phyloP scores from a whole-genome alignment of 2,113 vertebrate species.

The Pollachius pollachius region DNA sequence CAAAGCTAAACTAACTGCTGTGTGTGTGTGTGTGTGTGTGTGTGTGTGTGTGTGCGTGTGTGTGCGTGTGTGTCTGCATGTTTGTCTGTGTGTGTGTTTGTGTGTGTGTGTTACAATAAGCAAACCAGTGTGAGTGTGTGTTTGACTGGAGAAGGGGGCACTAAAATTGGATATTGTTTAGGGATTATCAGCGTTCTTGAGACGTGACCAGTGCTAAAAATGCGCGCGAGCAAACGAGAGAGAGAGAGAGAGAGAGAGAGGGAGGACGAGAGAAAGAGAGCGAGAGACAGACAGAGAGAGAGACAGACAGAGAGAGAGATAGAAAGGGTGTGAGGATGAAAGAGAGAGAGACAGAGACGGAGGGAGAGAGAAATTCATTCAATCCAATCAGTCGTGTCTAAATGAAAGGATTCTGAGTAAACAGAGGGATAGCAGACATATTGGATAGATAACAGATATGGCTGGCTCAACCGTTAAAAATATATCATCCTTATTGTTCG shows the following conservation, averaged over 20 bases:
- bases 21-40: constrained; percentile 3
- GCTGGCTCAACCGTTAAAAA: too few species aligned
- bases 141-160: constrained; percentile 25
- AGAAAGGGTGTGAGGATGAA: too few species aligned
- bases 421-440: too few species aligned
- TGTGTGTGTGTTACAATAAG: too few species aligned
- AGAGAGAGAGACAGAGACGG: background rate
- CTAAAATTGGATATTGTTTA: constrained; percentile 26
- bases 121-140: constrained; percentile 20
- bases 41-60: background rate
- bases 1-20: too few species aligned
- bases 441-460: too few species aligned
- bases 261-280: background rate
- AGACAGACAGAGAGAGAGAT: background rate
- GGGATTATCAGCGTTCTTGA: constrained; percentile 52
- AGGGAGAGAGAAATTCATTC: background rate
- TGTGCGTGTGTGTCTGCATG: constrained; percentile 4
- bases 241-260: background rate
- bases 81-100: constrained; percentile 6
- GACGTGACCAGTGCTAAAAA: too few species aligned
- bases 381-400: too few species aligned
- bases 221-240: too few species aligned
- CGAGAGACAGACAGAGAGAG: background rate
- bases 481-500: too few species aligned
- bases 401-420: too few species aligned